phyloP scores from a whole-genome alignment of 2,113 vertebrate species.

The Balaeniceps rex region DNA sequence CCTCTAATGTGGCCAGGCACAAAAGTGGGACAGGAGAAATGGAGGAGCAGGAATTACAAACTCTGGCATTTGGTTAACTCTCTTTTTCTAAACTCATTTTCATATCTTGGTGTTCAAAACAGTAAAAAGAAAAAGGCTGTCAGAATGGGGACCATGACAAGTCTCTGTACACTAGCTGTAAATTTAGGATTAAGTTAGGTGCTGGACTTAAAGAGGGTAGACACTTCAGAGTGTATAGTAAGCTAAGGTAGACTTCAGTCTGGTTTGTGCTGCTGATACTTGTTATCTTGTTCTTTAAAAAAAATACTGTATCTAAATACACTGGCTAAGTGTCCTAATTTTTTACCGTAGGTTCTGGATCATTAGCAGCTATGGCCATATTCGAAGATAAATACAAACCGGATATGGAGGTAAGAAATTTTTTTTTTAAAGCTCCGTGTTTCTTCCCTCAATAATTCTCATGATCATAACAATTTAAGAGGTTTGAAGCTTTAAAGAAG shows the following conservation, averaged over 20 bases:
- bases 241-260: not conserved
- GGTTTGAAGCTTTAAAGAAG: not conserved
- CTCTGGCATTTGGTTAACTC: not conserved
- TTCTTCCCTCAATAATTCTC: not conserved
- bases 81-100: not conserved
- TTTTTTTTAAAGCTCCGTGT: not conserved
- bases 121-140: not conserved
- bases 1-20: not conserved
- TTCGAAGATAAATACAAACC: conserved; percentile 95
- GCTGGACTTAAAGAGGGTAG: not conserved
- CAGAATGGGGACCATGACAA: not conserved
- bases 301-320: not conserved
- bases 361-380: conserved; percentile 94
- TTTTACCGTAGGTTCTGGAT: conserved; percentile 86
- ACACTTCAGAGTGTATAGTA: not conserved
- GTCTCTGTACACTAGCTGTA: not conserved
- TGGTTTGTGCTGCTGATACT: not conserved
- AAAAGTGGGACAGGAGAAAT: not conserved
- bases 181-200: not conserved
- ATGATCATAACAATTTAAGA: not conserved
- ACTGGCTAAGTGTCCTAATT: not conserved
- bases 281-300: not conserved
- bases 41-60: not conserved
- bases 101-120: not conserved
- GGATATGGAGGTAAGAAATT: conserved; percentile 86